Conservation (phyloP, 2,113 vertebrate species). For the Jacana jacana region DNA sequence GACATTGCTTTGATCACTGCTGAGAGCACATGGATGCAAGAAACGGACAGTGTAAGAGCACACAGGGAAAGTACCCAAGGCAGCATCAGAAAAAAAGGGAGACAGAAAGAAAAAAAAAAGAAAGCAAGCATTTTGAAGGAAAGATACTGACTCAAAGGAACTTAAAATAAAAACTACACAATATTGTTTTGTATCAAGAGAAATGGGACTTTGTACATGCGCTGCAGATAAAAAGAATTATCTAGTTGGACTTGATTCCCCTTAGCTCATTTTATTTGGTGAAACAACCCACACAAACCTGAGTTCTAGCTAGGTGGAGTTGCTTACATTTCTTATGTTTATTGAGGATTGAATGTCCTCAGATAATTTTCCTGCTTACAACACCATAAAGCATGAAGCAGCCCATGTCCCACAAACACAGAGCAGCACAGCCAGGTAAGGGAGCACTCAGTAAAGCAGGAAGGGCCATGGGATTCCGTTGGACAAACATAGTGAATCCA, state of each 20-base stretch:
- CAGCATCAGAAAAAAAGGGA: not conserved
- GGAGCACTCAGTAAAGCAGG: not conserved
- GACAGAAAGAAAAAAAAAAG: not conserved
- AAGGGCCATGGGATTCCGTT: not conserved
- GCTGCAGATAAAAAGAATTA: not conserved
- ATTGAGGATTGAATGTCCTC: not conserved
- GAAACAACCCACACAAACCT: not conserved
- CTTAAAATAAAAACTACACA: not conserved
- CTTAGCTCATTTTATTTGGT: not conserved
- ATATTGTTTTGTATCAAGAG: not conserved
- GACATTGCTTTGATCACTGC: not conserved
- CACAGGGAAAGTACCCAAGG: not conserved
- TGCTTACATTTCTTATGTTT: not conserved
- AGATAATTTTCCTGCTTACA: not conserved
- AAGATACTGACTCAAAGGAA: constrained; percentile 9
- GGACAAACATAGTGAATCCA: not conserved
- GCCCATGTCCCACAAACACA: not conserved
- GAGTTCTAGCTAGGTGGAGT: not conserved
- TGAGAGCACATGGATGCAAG: not conserved
- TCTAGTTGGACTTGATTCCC: not conserved
- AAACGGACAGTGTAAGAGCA: not conserved
- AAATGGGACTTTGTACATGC: constrained; percentile 31
- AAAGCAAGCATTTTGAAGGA: not conserved
- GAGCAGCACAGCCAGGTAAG: not conserved
- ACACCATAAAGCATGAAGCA: not conserved